Evolutionary conservation across 2,113 vertebrate species (phyloP).

Genomic region (Amphiprion ocellaris): DNA sequence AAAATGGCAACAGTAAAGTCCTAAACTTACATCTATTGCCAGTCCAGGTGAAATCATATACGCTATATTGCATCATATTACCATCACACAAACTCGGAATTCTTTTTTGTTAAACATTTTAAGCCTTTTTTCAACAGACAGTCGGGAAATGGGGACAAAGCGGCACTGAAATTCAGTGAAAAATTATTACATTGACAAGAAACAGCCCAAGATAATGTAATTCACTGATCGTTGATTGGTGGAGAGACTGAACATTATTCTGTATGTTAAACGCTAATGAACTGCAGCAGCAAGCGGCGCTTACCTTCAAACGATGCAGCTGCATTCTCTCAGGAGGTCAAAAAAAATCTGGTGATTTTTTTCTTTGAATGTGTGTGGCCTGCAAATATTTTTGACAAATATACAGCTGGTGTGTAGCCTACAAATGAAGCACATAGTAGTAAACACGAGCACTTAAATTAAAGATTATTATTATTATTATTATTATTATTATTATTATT

Average conservation of each 20-base stretch:
- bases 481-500: no score
- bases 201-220: slow-evolving; percentile 45
- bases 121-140: no score
- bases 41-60: neutral
- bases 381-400: slow-evolving; percentile 30
- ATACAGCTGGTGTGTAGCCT: slow-evolving; percentile 32
- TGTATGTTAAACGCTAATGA: slow-evolving; percentile 51
- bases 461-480: no score
- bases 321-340: slow-evolving; percentile 37
- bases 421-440: slow-evolving; percentile 20
- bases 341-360: slow-evolving; percentile 21
- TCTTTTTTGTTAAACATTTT: neutral
- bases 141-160: no score
- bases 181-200: slow-evolving; percentile 40
- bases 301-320: slow-evolving; percentile 35
- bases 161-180: neutral
- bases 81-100: neutral
- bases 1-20: no score
- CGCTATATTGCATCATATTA: neutral
- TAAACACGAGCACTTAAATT: slow-evolving; percentile 21
- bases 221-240: slow-evolving; percentile 3
- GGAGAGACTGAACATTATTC: slow-evolving; percentile 22
- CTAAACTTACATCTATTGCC: no score
- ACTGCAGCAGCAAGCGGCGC: slow-evolving; percentile 15
- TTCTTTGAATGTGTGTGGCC: slow-evolving; percentile 29